Percentiles rank a stretch among this genome's conserved stretches.
Conservation (phyloP, 2,113 vertebrate species). For the Vidua chalybeata region DNA sequence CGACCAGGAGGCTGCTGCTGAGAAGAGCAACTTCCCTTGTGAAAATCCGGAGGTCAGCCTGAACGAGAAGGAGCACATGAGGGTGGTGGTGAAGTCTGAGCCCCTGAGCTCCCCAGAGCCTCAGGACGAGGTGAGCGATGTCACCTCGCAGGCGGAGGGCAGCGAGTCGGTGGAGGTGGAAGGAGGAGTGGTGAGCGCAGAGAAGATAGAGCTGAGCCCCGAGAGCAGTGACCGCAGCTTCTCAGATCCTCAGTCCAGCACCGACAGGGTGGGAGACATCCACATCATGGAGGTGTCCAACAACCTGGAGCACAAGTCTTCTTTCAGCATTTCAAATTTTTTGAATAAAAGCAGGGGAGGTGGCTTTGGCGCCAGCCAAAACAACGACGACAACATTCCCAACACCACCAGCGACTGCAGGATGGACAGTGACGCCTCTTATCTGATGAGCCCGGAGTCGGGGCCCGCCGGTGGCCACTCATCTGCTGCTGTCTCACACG, state of each 20-base stretch:
- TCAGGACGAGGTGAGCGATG: slow-evolving; percentile 89
- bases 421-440: slow-evolving; percentile 81
- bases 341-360: slow-evolving; percentile 81
- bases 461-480: slow-evolving; percentile 70
- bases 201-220: slow-evolving; percentile 93
- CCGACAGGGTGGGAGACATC: slow-evolving; percentile 81
- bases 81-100: slow-evolving; percentile 93
- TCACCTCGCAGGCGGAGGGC: slow-evolving; percentile 90
- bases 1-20: slow-evolving; percentile 74
- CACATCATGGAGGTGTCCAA: slow-evolving; percentile 84
- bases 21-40: slow-evolving; percentile 76
- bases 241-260: slow-evolving; percentile 88
- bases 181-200: slow-evolving; percentile 79
- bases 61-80: slow-evolving; percentile 82
- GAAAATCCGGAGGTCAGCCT: slow-evolving; percentile 74
- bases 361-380: slow-evolving; percentile 67
- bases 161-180: slow-evolving; percentile 89
- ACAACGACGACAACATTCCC: slow-evolving; percentile 83
- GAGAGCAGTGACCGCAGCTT: slow-evolving; percentile 95
- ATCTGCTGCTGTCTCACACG: slow-evolving; percentile 77
- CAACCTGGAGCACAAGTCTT: slow-evolving; percentile 82
- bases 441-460: slow-evolving; percentile 82
- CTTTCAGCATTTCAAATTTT: slow-evolving; percentile 89
- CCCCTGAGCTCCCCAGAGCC: slow-evolving; percentile 92
- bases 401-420: slow-evolving; percentile 90